phyloP scores from a whole-genome alignment of 92 coral and sea anemone species.

The Epizoanthus rinbou region DNA sequence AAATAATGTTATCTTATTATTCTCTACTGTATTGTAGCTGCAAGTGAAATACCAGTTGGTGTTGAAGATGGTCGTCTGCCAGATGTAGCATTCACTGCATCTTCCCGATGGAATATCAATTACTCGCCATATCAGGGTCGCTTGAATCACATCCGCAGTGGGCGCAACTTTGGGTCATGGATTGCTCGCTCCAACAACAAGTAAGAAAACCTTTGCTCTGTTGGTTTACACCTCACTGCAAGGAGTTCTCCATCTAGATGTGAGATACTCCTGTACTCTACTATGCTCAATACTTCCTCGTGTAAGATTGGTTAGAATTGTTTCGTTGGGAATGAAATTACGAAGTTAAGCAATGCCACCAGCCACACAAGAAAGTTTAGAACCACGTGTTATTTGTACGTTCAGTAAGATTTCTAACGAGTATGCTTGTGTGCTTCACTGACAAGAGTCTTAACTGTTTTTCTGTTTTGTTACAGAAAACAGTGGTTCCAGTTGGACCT shows the following conservation, averaged over 20 bases:
- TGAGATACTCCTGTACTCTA: too few species aligned
- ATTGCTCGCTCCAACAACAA: constrained; percentile 74
- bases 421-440: not conserved
- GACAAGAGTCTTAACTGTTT: not conserved
- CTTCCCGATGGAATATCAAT: constrained; percentile 61
- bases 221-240: too few species aligned
- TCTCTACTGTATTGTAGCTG: constrained; percentile 46
- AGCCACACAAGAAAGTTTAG: too few species aligned
- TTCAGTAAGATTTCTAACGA: too few species aligned
- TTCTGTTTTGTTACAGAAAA: constrained; percentile 20
- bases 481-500: constrained; percentile 84
- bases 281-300: too few species aligned
- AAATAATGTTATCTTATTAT: not conserved
- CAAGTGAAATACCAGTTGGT: constrained; percentile 83
- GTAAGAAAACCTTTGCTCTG: constrained; percentile 18
- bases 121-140: constrained; percentile 82
- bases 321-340: too few species aligned
- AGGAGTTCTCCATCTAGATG: too few species aligned
- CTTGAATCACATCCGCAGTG: constrained; percentile 69
- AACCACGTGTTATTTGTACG: too few species aligned
- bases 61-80: constrained; percentile 88
- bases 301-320: too few species aligned
- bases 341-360: too few species aligned
- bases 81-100: constrained; percentile 77
- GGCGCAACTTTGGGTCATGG: constrained; percentile 64